phyloP scores from a whole-genome alignment of 2,797 vertebrate species.

The Pogoniulus pusillus region DNA sequence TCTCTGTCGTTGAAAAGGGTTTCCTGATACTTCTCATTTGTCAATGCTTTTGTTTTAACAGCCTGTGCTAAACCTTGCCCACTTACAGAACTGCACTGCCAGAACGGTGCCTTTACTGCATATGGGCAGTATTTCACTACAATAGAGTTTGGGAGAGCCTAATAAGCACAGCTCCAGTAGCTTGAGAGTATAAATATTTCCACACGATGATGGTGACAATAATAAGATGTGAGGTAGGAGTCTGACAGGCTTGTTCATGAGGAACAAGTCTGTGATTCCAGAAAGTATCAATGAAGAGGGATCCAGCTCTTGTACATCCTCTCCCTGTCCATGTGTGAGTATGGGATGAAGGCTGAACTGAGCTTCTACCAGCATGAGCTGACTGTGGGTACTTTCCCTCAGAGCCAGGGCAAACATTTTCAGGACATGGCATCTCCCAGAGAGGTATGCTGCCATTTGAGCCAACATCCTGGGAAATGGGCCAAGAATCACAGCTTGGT shows the following conservation, averaged over 20 bases:
- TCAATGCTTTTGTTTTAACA: neutral
- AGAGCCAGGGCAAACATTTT: conserved; percentile 1
- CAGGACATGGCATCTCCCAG: neutral
- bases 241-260: neutral
- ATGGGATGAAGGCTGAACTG: neutral
- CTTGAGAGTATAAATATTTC: neutral
- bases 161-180: neutral
- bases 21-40: neutral
- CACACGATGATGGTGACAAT: neutral
- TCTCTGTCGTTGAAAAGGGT: neutral
- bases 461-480: neutral
- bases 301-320: neutral
- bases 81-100: neutral
- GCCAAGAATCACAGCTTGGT: neutral
- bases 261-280: neutral
- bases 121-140: neutral
- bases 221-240: neutral
- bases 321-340: neutral
- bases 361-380: neutral
- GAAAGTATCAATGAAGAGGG: neutral
- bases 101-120: neutral
- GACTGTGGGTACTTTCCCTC: neutral
- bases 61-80: neutral
- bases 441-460: conserved; percentile 26
- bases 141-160: neutral